Evolutionary conservation across 2,888 invertebrate genomes (phyloP).

Genomic region (Lycia hirtaria): DNA sequence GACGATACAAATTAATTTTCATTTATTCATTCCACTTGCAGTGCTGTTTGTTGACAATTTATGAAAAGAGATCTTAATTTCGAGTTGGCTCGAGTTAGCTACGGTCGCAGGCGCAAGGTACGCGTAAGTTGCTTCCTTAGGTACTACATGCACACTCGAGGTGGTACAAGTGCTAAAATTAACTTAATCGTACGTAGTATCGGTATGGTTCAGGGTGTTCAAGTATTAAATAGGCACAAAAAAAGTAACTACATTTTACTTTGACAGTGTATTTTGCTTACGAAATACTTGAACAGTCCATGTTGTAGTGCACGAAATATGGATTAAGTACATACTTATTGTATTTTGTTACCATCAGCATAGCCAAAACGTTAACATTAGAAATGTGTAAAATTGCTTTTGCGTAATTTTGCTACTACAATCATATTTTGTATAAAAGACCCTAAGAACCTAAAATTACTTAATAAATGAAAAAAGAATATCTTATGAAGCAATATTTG

Average conservation of each 20-base stretch:
- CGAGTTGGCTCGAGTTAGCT: constrained; percentile 32
- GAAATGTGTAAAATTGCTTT: constrained; percentile 24
- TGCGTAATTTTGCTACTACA: constrained; percentile 20
- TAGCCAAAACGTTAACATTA: constrained; percentile 38
- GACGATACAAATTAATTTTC: constrained; percentile 60
- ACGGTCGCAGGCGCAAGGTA: constrained; percentile 41
- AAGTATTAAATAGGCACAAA: too few species aligned
- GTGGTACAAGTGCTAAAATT: constrained; percentile 42
- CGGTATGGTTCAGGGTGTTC: too few species aligned
- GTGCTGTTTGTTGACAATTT: constrained; percentile 76
- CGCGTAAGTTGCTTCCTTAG: constrained; percentile 54
- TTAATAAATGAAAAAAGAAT: constrained; percentile 39
- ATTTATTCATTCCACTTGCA: constrained; percentile 75
- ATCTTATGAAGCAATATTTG: constrained; percentile 58
- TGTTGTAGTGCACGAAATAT: constrained; percentile 39
- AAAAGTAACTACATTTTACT: too few species aligned
- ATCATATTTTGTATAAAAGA: constrained; percentile 34
- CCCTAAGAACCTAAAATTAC: constrained; percentile 41
- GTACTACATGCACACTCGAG: constrained; percentile 58
- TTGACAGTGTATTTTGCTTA: too few species aligned
- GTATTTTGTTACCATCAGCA: constrained; percentile 38
- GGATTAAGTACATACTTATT: constrained; percentile 50
- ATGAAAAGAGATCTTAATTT: constrained; percentile 72
- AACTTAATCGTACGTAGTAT: constrained; percentile 39
- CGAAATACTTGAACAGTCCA: too few species aligned